Percentiles rank a stretch among this genome's conserved stretches.
phyloP scores from a whole-genome alignment of 2,888 invertebrate species.

The Fragum sueziense region DNA sequence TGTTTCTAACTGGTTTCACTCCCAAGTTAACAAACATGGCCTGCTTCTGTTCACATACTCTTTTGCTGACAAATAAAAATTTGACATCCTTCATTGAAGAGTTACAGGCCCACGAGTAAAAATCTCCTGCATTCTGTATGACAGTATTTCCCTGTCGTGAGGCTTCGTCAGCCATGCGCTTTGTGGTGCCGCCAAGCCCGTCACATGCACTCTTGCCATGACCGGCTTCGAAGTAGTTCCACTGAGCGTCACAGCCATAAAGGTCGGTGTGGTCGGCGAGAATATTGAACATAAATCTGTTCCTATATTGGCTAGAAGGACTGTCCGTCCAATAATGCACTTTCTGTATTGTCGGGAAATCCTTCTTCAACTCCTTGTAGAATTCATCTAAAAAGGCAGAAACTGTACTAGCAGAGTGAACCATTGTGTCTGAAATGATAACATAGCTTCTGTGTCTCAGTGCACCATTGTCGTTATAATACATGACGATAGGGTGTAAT shows the following conservation, averaged over 20 bases:
- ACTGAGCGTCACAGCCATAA: slow-evolving; percentile 35
- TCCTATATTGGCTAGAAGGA: slow-evolving; percentile 58
- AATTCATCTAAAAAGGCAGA: background rate
- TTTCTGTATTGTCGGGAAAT: background rate
- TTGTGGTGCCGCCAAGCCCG: slow-evolving; percentile 52
- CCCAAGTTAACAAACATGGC: background rate
- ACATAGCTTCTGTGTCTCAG: slow-evolving; percentile 25
- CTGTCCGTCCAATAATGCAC: slow-evolving; percentile 59
- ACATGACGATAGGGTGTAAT: slow-evolving; percentile 17
- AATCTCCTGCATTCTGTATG: slow-evolving; percentile 26
- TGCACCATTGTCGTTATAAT: background rate
- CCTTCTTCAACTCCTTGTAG: background rate
- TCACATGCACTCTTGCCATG: slow-evolving; percentile 61
- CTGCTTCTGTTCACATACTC: background rate
- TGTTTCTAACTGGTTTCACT: background rate
- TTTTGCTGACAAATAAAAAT: slow-evolving; percentile 4
- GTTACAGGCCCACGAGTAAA: slow-evolving; percentile 13
- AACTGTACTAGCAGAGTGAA: slow-evolving; percentile 5
- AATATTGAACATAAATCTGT: slow-evolving; percentile 46
- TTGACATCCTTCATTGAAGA: slow-evolving; percentile 4
- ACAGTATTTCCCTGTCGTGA: slow-evolving; percentile 21
- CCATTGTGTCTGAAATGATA: slow-evolving; percentile 19
- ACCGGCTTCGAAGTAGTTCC: slow-evolving; percentile 62
- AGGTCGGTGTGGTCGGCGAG: slow-evolving; percentile 45
- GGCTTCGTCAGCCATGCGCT: slow-evolving; percentile 54